phyloP scores from a whole-genome alignment of 1,140 invertebrate genomes.

The Drosophila parvula region DNA sequence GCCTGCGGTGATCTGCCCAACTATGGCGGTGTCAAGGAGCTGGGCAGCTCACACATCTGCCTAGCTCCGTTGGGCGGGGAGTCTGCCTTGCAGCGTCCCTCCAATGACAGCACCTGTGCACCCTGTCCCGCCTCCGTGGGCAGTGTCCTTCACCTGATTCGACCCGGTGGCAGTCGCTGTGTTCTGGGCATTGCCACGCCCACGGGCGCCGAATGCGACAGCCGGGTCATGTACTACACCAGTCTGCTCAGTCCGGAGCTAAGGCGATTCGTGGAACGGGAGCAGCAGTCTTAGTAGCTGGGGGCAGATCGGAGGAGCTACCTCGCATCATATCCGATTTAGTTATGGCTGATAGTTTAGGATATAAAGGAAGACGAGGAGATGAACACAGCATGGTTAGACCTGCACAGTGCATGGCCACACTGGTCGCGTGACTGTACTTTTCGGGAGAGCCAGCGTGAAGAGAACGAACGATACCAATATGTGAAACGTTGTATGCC shows the following conservation, averaged over 20 bases:
- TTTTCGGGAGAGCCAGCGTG: neutral
- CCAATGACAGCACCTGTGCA: conserved; percentile 31
- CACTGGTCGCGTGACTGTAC: conserved; percentile 7
- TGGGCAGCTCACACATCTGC: conserved; percentile 31
- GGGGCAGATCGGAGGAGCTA: neutral
- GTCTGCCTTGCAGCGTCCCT: conserved; percentile 9
- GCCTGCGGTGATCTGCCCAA: conserved; percentile 44
- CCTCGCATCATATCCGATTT: too few species aligned
- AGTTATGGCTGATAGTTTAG: too few species aligned
- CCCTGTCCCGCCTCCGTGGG: conserved; percentile 55
- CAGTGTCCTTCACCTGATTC: conserved; percentile 58
- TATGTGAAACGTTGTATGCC: conserved; percentile 4
- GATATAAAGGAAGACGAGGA: too few species aligned
- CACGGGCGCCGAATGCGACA: conserved; percentile 45
- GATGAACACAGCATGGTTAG: neutral
- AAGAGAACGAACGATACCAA: neutral
- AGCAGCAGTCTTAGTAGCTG: conserved; percentile 6
- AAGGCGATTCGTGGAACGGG: conserved; percentile 49
- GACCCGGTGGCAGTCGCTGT: conserved; percentile 55
- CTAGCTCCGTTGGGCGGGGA: conserved; percentile 27
- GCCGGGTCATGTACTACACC: conserved; percentile 56
- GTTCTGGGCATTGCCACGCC: conserved; percentile 67
- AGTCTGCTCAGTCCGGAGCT: conserved; percentile 42
- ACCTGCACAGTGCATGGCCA: conserved; percentile 3
- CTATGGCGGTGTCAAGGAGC: conserved; percentile 10